Conservation (phyloP, 2,888 invertebrate genomes). For the Xylota sylvarum region DNA sequence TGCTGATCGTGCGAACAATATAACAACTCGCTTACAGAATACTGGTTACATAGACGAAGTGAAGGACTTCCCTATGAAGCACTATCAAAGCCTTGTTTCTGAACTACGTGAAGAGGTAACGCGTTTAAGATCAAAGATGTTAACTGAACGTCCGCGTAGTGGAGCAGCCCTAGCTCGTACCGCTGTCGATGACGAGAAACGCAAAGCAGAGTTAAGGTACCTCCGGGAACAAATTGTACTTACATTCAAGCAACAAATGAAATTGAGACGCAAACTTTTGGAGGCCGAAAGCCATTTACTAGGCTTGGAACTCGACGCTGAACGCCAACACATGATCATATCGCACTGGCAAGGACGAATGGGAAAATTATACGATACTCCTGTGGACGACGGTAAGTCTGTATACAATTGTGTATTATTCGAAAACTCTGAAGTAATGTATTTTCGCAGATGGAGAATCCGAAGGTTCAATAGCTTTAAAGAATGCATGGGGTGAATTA, state of each 20-base stretch:
- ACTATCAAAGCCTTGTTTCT: slow-evolving; percentile 84
- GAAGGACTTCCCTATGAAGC: slow-evolving; percentile 84
- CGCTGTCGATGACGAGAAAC: slow-evolving; percentile 85
- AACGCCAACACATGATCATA: slow-evolving; percentile 94
- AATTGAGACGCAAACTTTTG: slow-evolving; percentile 93
- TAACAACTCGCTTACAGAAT: slow-evolving; percentile 88
- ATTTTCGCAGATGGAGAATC: slow-evolving; percentile 82
- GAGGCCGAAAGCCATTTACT: slow-evolving; percentile 95
- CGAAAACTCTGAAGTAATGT: background rate
- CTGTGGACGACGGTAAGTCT: slow-evolving; percentile 82
- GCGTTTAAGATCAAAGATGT: slow-evolving; percentile 92
- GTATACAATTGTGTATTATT: background rate
- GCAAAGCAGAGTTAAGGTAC: slow-evolving; percentile 87
- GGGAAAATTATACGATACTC: slow-evolving; percentile 87
- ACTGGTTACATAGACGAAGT: slow-evolving; percentile 84
- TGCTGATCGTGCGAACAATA: slow-evolving; percentile 96
- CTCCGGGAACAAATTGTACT: slow-evolving; percentile 94
- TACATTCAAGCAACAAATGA: slow-evolving; percentile 97
- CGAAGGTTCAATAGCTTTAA: slow-evolving; percentile 86
- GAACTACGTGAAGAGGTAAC: slow-evolving; percentile 92
- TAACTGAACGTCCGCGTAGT: slow-evolving; percentile 87
- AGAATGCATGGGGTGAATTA: slow-evolving; percentile 93
- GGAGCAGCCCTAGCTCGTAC: slow-evolving; percentile 81
- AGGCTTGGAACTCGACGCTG: slow-evolving; percentile 94
- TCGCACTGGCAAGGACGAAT: slow-evolving; percentile 94